Evolutionary conservation across 1,140 invertebrate species (phyloP), one percentile per base, ranked within the genome.

Genomic region (Atta texana): DNA sequence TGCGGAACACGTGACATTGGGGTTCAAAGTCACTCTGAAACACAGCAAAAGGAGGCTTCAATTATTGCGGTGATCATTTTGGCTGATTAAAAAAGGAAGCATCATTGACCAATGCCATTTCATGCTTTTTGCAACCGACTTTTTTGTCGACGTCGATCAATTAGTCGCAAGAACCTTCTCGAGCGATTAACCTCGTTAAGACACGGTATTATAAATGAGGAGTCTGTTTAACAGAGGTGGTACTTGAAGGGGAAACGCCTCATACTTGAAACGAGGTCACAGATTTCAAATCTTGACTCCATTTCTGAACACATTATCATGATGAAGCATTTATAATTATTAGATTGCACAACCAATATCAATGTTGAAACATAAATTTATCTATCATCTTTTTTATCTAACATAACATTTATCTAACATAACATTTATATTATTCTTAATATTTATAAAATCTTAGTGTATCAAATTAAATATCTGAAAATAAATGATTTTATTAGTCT

Each of bases 1-100:
- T 96, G 31, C 97, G 96, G 93, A 97, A 97, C 57, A 97, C 95
- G 94, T 98, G 97, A 92, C 96, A 95, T 81, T 95, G 94, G 3
- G 94, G 94, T 85, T 95, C 94, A 68, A 94, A 95, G 8, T 95
- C 93, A 69, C 86, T 95, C 94, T 95, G 92, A 18, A 94, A 95
- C 77, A 84, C 88, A 88, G 78, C 31, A 85, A 59, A 7, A 59
- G 28, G 28, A 61, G 21, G 14, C 14, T 34, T n/a, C 12, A 80
- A 88, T 88, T 69, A 68, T 14, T 44, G 28, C 49, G 16, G 84
- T 55, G 44, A 80, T 71, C 44, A 14, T n/a, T 28, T 57, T 6
- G 3, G 10, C 1, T 24, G 3, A 63, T 5, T 3, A n/a, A 28
- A 21, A 14, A 44, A 21, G 24, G 63, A 89, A 53, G 12, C 18